These are phyloP conservation scores for Pycnomerus fuliginosus DNA, from an alignment of 2,888 invertebrate species.

Conservation along the genomic window DNA sequence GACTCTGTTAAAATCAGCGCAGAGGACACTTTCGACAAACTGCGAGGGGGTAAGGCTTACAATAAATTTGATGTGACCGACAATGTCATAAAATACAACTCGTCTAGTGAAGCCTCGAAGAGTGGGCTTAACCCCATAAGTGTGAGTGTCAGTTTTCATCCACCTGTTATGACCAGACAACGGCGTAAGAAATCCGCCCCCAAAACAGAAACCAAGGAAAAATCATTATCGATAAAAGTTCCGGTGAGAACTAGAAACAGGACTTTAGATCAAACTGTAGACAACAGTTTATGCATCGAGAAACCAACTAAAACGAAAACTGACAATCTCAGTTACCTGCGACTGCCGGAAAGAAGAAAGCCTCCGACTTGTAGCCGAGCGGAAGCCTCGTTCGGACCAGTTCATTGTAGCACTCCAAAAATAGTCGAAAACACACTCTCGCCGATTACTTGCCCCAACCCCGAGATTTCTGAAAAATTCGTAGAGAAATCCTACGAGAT, in stretches of 20 bases:
- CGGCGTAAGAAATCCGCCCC: background rate
- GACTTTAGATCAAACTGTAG: slow-evolving; percentile 23
- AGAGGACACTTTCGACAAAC: slow-evolving; percentile 40
- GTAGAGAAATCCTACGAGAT: slow-evolving; percentile 21
- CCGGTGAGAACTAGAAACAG: slow-evolving; percentile 1
- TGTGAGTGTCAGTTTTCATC: slow-evolving; percentile 2
- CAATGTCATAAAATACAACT: slow-evolving; percentile 7
- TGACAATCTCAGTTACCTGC: slow-evolving; percentile 14
- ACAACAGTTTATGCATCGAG: slow-evolving; percentile 26
- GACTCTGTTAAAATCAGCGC: slow-evolving; percentile 29
- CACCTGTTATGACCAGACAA: slow-evolving; percentile 9
- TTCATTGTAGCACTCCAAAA: slow-evolving; percentile 29
- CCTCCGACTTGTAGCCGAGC: background rate
- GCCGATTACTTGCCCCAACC: slow-evolving; percentile 6
- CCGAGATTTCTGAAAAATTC: slow-evolving; percentile 8
- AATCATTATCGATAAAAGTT: background rate
- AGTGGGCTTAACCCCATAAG: background rate
- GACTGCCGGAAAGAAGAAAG: slow-evolving; percentile 10
- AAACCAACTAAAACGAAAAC: slow-evolving; percentile 8
- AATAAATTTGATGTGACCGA: slow-evolving; percentile 17
- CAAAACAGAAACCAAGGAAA: background rate
- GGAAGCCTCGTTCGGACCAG: slow-evolving; percentile 5
- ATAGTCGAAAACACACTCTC: slow-evolving; percentile 11
- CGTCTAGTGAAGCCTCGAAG: slow-evolving; percentile 7
- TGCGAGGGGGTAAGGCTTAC: slow-evolving; percentile 25